phyloP scores from a whole-genome alignment of 2,888 invertebrate genomes.

The Drosophila rellima region DNA sequence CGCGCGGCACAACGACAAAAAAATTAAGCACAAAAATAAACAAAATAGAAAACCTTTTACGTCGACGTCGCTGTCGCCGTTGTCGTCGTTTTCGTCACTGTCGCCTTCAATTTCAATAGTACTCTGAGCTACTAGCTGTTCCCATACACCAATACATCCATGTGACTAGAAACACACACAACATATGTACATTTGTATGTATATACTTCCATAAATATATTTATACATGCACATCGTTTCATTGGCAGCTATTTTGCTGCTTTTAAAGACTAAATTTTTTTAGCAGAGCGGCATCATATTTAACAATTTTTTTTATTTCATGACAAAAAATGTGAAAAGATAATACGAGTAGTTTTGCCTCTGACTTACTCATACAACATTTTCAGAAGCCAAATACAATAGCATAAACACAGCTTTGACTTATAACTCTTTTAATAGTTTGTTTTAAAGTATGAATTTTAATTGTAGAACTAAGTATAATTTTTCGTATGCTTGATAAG shows the following conservation, averaged over 20 bases:
- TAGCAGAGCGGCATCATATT: slow-evolving; percentile 20
- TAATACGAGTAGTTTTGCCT: slow-evolving; percentile 14
- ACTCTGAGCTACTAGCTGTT: slow-evolving; percentile 60
- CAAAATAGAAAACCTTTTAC: slow-evolving; percentile 69
- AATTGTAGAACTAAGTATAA: background rate
- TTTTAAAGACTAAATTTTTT: slow-evolving; percentile 57
- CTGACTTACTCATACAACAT: background rate
- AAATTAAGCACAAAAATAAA: slow-evolving; percentile 71
- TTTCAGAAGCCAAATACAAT: slow-evolving; percentile 1
- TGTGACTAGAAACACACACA: slow-evolving; percentile 5
- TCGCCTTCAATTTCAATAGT: slow-evolving; percentile 79
- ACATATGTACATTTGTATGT: too few relatives aligned
- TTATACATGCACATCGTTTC: slow-evolving; percentile 27
- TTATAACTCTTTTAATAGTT: background rate
- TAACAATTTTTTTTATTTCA: slow-evolving; percentile 32
- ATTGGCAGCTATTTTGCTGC: slow-evolving; percentile 58
- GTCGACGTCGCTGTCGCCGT: slow-evolving; percentile 33
- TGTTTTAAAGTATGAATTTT: slow-evolving; percentile 2
- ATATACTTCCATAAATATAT: slow-evolving; percentile 21
- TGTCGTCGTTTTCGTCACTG: slow-evolving; percentile 50
- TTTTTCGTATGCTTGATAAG: slow-evolving; percentile 27
- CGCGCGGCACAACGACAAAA: slow-evolving; percentile 52
- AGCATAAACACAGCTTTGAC: background rate
- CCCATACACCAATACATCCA: slow-evolving; percentile 26
- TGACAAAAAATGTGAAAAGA: slow-evolving; percentile 12